Evolutionary conservation across 2,113 vertebrate genomes (phyloP).

Genomic region (Lipophrys pholis): DNA sequence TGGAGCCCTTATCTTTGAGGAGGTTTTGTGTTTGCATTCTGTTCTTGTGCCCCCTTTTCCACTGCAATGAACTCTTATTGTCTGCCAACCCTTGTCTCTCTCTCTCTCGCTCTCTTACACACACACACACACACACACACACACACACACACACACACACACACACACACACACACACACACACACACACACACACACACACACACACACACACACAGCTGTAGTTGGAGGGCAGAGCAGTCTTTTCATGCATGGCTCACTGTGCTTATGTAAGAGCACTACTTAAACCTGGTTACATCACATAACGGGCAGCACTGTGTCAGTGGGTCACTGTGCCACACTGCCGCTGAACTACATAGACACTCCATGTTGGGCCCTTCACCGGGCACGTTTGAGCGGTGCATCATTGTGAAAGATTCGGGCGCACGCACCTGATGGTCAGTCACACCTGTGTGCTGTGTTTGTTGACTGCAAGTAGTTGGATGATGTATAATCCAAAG

Average conservation of each 20-base stretch:
- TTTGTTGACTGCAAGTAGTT: not conserved
- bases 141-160: conserved; percentile 22
- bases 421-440: not conserved
- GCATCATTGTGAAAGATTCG: not conserved
- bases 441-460: not conserved
- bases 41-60: conserved; percentile 48
- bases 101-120: too few relatives aligned
- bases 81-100: conserved; percentile 59
- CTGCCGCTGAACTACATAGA: conserved; percentile 49
- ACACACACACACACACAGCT: conserved; percentile 36
- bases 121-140: conserved; percentile 7
- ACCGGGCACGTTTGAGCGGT: conserved; percentile 28
- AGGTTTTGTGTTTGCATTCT: conserved; percentile 51
- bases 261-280: conserved; percentile 80
- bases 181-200: conserved; percentile 4
- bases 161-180: conserved; percentile 19
- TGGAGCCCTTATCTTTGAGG: conserved; percentile 37
- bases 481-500: not conserved
- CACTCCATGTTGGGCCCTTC: conserved; percentile 39
- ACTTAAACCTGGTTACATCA: conserved; percentile 79
- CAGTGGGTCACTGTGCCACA: conserved; percentile 81
- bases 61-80: conserved; percentile 59
- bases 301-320: conserved; percentile 78
- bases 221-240: conserved; percentile 73
- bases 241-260: conserved; percentile 76